Percentiles rank a stretch among this genome's conserved stretches.
Evolutionary conservation across 2,797 vertebrate species (phyloP).

Genomic region (Pelobates cultripes): DNA sequence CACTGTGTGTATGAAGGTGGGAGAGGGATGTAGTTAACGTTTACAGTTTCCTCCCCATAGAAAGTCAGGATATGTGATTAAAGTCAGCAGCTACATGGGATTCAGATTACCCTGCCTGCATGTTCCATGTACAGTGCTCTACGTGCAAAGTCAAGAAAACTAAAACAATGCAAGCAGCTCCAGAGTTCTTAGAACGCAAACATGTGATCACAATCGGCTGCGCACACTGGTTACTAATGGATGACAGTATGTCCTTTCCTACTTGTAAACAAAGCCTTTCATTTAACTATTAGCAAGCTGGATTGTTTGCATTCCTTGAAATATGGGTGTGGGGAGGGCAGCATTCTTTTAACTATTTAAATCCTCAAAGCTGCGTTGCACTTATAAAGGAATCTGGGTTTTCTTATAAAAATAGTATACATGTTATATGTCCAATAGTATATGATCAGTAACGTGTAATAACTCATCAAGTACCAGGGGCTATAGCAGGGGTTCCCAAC

Average conservation of each 20-base stretch:
- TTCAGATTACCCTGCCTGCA: neutral
- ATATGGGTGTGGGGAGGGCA: no score
- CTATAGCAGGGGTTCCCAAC: no score
- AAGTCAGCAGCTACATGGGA: neutral
- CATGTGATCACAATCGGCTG: neutral
- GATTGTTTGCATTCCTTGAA: no score
- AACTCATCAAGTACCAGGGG: no score
- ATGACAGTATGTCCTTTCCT: neutral
- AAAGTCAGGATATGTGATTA: conserved; percentile 33
- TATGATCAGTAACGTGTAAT: no score
- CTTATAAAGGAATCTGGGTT: no score
- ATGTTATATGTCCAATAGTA: no score
- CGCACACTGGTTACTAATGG: neutral
- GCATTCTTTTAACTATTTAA: no score
- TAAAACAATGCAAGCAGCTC: neutral
- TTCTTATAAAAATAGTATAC: no score
- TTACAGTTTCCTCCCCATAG: conserved; percentile 25
- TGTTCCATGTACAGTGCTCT: neutral
- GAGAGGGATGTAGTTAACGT: conserved; percentile 2
- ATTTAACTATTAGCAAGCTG: no score
- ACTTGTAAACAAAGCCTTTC: no score
- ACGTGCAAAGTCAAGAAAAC: neutral
- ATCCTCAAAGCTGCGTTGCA: no score
- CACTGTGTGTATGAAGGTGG: neutral
- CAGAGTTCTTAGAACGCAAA: neutral